Evolutionary conservation across 2,113 vertebrate genomes (phyloP), one percentile per base, ranked within the genome.

Genomic region (Cebidichthys violaceus): DNA sequence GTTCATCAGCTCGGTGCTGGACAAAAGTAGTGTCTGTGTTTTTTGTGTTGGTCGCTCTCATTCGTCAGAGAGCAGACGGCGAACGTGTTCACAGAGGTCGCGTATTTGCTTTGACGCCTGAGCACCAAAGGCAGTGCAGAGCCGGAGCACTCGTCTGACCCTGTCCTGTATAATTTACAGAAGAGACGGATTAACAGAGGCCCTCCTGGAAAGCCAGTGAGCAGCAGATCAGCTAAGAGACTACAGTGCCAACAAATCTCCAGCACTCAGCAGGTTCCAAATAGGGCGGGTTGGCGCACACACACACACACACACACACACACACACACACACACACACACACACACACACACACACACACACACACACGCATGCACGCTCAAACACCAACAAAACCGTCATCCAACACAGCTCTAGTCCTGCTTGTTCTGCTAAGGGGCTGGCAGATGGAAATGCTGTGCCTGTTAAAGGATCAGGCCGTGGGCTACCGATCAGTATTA

Each of bases 171-270:
- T 91, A 89, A 85, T 92, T 92, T 90, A 88, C 37, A 67, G 59
- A 55, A 52, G 75, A 74, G 81, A 76, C 54, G 64, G 87, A 92
- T 92, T 93, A 92, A 92, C 90, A 84, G 83, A 86, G 71, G 86
- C 54, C 85, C 87, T 91, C 88, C 87, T 89, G 91, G 91, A 91
- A 92, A 92, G 88, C 91, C 87, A 86, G 79, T 91, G 90, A 90
- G 87, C 86, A 77, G 86, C 89, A 89, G 84, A 91, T 93, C 88
- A 91, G 86, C 89, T 75, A 65, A 86, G 87, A 82, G 65, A 77
- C 87, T 71, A 81, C 81, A 39, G 75, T 78, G 89, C 89, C 91
- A 91, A 86, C 90, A 92, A 91, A 90, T 90, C 89, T 90, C 86
- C 70, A 75, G 84, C 86, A 67, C 92, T 91, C 89, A 92, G 88